A percentile compares a stretch with the other conserved stretches of the same genome.
These are phyloP conservation scores for Cairina moschata DNA, from an alignment of 2,113 vertebrate genomes.

Conservation along the genomic window DNA sequence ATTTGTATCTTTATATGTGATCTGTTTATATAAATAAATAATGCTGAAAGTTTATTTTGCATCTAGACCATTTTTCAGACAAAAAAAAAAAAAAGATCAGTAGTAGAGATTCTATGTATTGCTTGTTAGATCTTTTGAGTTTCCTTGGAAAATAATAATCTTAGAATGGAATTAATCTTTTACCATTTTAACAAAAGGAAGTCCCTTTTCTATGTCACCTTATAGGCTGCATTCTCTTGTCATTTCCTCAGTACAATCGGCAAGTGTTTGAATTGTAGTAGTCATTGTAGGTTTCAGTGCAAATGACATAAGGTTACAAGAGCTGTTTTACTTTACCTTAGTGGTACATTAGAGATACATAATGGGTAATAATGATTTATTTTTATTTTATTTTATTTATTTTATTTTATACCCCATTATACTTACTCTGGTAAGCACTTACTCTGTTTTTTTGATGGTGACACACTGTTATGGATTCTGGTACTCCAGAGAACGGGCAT, in stretches of 20 bases:
- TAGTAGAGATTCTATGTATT: background rate
- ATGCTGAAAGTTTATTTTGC: background rate
- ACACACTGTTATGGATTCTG: background rate
- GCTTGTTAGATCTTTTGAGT: accelerated
- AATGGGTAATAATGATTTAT: background rate
- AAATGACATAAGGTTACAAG: background rate
- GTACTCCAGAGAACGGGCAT: background rate
- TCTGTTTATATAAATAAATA: background rate
- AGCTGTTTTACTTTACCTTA: background rate
- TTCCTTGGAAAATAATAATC: background rate
- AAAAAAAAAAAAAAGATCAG: background rate
- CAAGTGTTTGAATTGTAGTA: background rate
- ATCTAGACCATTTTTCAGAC: background rate
- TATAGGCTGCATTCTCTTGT: background rate
- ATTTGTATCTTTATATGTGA: background rate
- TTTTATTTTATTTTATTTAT: background rate
- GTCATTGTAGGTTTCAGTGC: background rate
- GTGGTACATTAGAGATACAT: background rate
- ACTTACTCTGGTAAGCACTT: background rate
- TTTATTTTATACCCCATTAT: background rate
- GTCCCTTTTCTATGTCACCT: background rate
- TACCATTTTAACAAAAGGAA: background rate
- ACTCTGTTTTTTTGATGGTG: background rate
- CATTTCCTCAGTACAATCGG: background rate
- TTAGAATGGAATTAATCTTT: background rate